Evolutionary conservation across 1,140 invertebrate species (phyloP), one percentile per base, ranked within the genome.

Genomic region (Cyphomyrmex costatus): DNA sequence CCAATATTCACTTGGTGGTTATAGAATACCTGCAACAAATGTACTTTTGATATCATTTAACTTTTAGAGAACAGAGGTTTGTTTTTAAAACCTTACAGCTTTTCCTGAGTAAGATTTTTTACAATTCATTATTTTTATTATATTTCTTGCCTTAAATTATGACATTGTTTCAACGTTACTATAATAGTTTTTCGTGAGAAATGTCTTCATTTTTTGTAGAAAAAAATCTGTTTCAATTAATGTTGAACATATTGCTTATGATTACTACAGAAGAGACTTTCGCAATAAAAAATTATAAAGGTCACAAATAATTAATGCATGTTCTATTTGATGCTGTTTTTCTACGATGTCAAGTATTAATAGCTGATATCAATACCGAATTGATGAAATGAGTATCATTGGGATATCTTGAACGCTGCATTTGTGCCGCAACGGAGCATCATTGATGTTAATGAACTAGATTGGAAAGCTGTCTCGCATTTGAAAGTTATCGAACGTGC

Each of bases 371-470:
- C 8, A 61, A 77, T 60, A 70, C 42, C n/a, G 16, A 77, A 58
- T 74, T 77, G 16, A n/a, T 7, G 27, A 68, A 24, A 76, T 90
- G 89, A 87, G 85, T 27, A 60, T 58, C 89, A 65, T 56, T 89
- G 85, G 21, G 14, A 21, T 56, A 27, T 87, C 65, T 73, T 58
- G 51, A 73, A 14, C 3, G 24, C 19, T 24, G 76, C 58, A 71
- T n/a, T 85, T 78, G 85, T 85, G 77, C 89, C 90, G 87, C 82
- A 92, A 91, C 88, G 86, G 87, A 92, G 88, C 88, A 92, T 93
- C 91, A 92, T 93, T 90, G 91, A 92, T 92, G 91, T 93, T 92
- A 92, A 93, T 93, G 90, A 92, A 90, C 90, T 92, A 90, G 91
- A 93, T 93, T 93, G 92, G 92, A 93, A 92, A 93, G 91, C 92